phyloP scores from a whole-genome alignment of 1,140 invertebrate genomes.

The Diorhabda elongata region DNA sequence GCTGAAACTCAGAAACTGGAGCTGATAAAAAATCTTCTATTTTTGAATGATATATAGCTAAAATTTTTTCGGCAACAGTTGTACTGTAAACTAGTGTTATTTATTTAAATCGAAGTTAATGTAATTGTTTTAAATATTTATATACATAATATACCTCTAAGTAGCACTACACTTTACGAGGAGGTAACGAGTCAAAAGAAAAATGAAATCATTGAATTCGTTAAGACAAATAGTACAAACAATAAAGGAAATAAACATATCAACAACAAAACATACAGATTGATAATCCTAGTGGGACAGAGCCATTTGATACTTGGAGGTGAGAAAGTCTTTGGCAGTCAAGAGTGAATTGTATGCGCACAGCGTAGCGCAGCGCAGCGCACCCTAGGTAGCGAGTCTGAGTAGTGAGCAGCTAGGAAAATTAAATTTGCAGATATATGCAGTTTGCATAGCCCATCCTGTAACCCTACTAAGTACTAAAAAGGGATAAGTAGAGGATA shows the following conservation, averaged over 20 bases:
- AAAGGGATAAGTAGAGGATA: constrained; percentile 7
- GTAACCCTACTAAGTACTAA: constrained; percentile 19
- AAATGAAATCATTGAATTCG: constrained; percentile 33
- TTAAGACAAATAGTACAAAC: constrained; percentile 40
- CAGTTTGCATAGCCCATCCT: constrained; percentile 22
- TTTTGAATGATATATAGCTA: no score
- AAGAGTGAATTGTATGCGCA: constrained; percentile 35
- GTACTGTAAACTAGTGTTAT: no score
- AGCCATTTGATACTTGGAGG: constrained; percentile 54
- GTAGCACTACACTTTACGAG: constrained; percentile 37
- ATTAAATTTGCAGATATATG: constrained; percentile 20
- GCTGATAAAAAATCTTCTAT: no score
- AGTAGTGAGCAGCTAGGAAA: constrained; percentile 32
- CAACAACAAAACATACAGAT: constrained; percentile 40
- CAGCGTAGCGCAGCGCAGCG: constrained; percentile 18
- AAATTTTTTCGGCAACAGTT: no score
- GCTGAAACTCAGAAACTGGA: no score
- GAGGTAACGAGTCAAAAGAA: constrained; percentile 44
- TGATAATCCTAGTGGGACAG: constrained; percentile 47
- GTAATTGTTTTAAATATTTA: background rate
- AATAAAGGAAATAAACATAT: constrained; percentile 44
- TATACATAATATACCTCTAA: constrained; percentile 7
- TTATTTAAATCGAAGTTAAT: no score
- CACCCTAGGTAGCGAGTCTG: constrained; percentile 36
- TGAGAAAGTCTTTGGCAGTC: constrained; percentile 45